Percentiles rank a stretch among this genome's conserved stretches.
Conservation (phyloP, 2,113 vertebrate genomes). For the Pollimyrus isidori region DNA sequence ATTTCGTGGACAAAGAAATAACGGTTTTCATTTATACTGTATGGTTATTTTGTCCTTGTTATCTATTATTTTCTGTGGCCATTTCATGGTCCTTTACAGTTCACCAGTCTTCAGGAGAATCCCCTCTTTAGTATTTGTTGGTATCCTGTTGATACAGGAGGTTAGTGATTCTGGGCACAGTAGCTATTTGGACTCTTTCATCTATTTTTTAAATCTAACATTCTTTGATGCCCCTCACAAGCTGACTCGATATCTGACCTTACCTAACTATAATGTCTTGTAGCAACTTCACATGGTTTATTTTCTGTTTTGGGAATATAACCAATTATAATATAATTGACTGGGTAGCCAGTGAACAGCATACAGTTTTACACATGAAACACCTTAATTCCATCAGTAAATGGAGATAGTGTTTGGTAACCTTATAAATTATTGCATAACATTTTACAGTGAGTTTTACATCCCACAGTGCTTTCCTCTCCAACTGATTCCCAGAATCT, state of each 20-base stretch:
- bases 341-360: slow-evolving; percentile 15
- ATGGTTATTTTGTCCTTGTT: not conserved
- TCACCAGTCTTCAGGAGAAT: not conserved
- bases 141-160: slow-evolving; percentile 34
- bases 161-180: slow-evolving; percentile 41
- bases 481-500: slow-evolving; percentile 11
- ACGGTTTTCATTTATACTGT: not conserved
- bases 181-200: slow-evolving; percentile 56
- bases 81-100: slow-evolving; percentile 43
- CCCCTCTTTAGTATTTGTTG: not conserved
- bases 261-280: slow-evolving; percentile 55
- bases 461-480: not conserved
- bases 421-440: slow-evolving; percentile 26
- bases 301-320: slow-evolving; percentile 10
- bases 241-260: slow-evolving; percentile 64
- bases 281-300: slow-evolving; percentile 43
- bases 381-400: slow-evolving; percentile 8
- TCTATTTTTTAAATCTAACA: slow-evolving; percentile 65
- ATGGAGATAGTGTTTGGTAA: slow-evolving; percentile 22
- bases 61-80: slow-evolving; percentile 14
- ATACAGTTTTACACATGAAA: slow-evolving; percentile 23
- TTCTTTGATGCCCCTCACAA: slow-evolving; percentile 62
- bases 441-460: slow-evolving; percentile 21
- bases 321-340: slow-evolving; percentile 21
- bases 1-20: not conserved